phyloP scores from a whole-genome alignment of 2,888 invertebrate genomes.

The Strigamia maritima region DNA sequence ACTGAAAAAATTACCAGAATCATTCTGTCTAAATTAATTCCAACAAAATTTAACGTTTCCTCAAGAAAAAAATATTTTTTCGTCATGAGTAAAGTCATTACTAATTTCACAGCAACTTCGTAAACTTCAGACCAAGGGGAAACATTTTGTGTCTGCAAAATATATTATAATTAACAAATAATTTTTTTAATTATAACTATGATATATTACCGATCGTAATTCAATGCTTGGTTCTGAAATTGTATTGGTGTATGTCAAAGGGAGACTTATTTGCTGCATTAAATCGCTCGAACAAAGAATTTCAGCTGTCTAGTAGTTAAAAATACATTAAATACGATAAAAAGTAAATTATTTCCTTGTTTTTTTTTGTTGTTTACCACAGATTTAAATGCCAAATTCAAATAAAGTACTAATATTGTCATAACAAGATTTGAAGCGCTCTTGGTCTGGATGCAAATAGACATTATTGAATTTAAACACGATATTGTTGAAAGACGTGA shows the following conservation, averaged over 20 bases:
- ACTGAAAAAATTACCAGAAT: constrained; percentile 1
- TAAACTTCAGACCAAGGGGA: constrained; percentile 45
- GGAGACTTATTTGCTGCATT: constrained; percentile 38
- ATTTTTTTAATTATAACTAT: neutral
- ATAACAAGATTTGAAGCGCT: constrained; percentile 9
- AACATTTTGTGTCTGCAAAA: neutral
- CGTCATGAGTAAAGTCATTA: constrained; percentile 48
- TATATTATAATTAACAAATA: neutral
- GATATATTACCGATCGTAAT: neutral
- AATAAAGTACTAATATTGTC: constrained; percentile 25
- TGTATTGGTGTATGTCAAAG: constrained; percentile 7
- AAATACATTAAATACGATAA: neutral
- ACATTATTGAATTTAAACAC: constrained; percentile 6
- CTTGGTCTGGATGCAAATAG: constrained; percentile 5
- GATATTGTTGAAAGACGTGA: constrained; percentile 16
- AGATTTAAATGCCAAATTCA: constrained; percentile 17
- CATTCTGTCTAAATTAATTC: constrained; percentile 50
- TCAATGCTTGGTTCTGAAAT: neutral
- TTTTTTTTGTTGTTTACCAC: constrained; percentile 3
- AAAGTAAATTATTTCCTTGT: neutral
- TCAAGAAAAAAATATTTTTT: constrained; percentile 52
- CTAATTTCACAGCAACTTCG: constrained; percentile 49
- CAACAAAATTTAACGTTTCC: constrained; percentile 52
- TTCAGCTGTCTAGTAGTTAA: constrained; percentile 23
- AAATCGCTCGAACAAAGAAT: constrained; percentile 8